Percentiles rank a stretch among this genome's conserved stretches.
Evolutionary conservation across 2,113 vertebrate genomes (phyloP).

Genomic region (Scomber colias): DNA sequence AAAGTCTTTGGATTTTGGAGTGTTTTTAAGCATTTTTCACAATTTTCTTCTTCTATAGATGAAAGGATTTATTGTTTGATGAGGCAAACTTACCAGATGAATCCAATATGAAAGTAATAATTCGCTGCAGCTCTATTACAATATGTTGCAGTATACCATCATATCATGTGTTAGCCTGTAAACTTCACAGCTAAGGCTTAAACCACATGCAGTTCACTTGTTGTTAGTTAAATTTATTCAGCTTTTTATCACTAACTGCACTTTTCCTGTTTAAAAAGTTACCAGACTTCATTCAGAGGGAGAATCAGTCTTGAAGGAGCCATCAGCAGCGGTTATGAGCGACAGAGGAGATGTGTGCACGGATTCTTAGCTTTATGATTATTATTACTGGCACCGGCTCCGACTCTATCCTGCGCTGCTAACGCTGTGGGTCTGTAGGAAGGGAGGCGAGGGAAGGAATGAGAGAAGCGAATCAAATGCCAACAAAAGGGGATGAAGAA

Average conservation of each 20-base stretch:
- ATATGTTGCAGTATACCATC: no score
- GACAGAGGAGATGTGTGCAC: constrained; percentile 49
- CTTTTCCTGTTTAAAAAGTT: constrained; percentile 15
- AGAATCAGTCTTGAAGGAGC: constrained; percentile 54
- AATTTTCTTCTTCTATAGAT: no score
- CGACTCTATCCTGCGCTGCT: constrained; percentile 25
- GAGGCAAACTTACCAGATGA: no score
- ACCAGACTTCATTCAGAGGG: constrained; percentile 42
- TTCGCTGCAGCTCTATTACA: no score
- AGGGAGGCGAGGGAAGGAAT: constrained; percentile 20
- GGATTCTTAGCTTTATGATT: constrained; percentile 71
- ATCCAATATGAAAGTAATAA: no score
- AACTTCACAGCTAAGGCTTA: no score
- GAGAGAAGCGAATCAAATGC: constrained; percentile 33
- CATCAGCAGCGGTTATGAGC: constrained; percentile 61
- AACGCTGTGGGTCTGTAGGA: constrained; percentile 29
- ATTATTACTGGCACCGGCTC: constrained; percentile 62
- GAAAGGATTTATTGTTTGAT: no score
- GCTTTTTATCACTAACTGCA: constrained; percentile 22
- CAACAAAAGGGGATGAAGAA: constrained; percentile 36
- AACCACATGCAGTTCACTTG: background rate
- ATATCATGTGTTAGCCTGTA: no score
- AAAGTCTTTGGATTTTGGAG: no score
- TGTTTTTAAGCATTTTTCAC: no score
- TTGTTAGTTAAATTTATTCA: background rate